These are phyloP conservation scores for Tetramorium alpestre DNA, from an alignment of 1,140 invertebrate genomes.

Conservation along the genomic window DNA sequence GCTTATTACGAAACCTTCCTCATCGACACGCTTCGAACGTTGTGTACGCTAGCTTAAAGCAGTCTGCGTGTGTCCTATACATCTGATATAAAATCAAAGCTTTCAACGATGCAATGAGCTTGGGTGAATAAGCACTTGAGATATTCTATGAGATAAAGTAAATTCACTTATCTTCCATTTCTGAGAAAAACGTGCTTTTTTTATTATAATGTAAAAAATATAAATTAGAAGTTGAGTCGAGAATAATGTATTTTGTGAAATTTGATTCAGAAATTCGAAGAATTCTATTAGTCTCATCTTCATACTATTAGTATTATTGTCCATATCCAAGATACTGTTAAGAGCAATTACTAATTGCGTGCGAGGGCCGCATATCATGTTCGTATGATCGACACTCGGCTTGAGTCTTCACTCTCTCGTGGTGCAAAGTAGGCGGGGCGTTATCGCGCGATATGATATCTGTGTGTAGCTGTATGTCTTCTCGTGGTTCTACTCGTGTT, in stretches of 20 bases:
- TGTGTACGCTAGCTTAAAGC: not conserved
- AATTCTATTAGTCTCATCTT: not conserved
- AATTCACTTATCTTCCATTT: not conserved
- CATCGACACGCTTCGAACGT: constrained; percentile 38
- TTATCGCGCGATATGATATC: constrained; percentile 76
- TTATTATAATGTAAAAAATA: not conserved
- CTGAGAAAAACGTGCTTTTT: not conserved
- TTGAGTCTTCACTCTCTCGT: constrained; percentile 28
- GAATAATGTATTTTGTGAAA: not conserved
- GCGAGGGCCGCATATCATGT: constrained; percentile 41
- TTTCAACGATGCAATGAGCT: not conserved
- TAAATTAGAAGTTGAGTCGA: not conserved
- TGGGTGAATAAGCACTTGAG: not conserved
- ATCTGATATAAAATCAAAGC: constrained; percentile 2
- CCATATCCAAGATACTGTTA: constrained; percentile 16
- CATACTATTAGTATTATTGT: not conserved
- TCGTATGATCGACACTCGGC: constrained; percentile 31
- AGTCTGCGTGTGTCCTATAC: constrained; percentile 20
- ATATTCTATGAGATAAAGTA: not conserved
- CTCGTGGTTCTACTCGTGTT: constrained; percentile 37
- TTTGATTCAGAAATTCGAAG: not conserved
- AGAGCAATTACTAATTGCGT: constrained; percentile 42
- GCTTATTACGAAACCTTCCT: constrained; percentile 62
- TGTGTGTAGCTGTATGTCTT: constrained; percentile 53
- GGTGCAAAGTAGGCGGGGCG: constrained; percentile 51